These are phyloP conservation scores for Penaeus indicus DNA, from an alignment of 1,140 invertebrate genomes.

Conservation along the genomic window DNA sequence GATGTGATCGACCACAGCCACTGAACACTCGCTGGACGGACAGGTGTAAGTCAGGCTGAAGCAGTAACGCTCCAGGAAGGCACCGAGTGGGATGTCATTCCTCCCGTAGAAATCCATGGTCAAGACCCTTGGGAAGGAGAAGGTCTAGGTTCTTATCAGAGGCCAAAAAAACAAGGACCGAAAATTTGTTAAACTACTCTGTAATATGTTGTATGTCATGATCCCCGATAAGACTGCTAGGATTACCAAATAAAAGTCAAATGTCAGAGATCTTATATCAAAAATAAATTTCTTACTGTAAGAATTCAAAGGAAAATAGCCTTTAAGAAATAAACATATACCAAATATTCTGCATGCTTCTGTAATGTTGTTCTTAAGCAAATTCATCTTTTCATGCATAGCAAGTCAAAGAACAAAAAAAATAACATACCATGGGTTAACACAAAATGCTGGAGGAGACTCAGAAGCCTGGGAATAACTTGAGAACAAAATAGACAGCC, in stretches of 20 bases:
- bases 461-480: constrained; percentile 87
- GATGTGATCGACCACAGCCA: constrained; percentile 89
- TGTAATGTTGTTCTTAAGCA: constrained; percentile 8
- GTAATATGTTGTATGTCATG: no score
- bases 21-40: constrained; percentile 78
- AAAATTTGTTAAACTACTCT: no score
- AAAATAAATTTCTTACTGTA: no score
- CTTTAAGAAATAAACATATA: no score
- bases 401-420: neutral
- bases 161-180: no score
- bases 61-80: constrained; percentile 94
- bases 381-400: neutral
- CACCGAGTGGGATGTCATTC: constrained; percentile 94
- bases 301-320: no score
- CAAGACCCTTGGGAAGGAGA: constrained; percentile 77
- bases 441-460: constrained; percentile 86
- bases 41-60: constrained; percentile 88
- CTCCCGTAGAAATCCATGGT: constrained; percentile 95
- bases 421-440: constrained; percentile 83
- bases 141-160: constrained; percentile 59
- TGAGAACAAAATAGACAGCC: constrained; percentile 90
- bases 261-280: no score
- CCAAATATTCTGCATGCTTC: no score
- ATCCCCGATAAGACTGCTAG: no score
- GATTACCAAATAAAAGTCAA: no score